A percentile compares a stretch with the other conserved stretches of the same genome.
phyloP scores from a whole-genome alignment of 1,140 invertebrate species.

The Lordiphosa mommai region DNA sequence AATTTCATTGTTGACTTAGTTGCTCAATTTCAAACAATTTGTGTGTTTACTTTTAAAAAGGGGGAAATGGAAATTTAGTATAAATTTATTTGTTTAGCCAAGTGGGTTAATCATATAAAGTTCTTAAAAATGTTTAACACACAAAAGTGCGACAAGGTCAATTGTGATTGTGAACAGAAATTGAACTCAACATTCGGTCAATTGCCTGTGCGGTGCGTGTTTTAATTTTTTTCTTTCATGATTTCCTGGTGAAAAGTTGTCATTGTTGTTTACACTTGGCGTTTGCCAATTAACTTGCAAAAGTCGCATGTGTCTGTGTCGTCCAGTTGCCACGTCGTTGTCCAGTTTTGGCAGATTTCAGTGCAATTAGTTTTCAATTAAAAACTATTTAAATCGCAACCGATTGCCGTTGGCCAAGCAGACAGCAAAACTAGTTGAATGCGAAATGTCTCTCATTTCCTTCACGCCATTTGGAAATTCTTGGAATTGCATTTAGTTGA shows the following conservation, averaged over 20 bases:
- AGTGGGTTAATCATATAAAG: background rate
- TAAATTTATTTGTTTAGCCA: background rate
- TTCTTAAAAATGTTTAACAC: background rate
- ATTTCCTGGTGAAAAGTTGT: conserved; percentile 71
- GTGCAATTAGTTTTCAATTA: conserved; percentile 64
- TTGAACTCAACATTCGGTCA: background rate
- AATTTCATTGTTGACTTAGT: conserved; percentile 3
- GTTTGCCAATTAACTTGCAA: conserved; percentile 33
- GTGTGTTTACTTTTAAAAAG: background rate
- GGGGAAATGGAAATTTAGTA: background rate
- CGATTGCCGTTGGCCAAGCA: conserved; percentile 1
- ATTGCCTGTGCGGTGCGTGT: background rate
- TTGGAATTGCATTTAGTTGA: conserved; percentile 7
- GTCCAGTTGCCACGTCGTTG: conserved; percentile 21
- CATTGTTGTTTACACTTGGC: conserved; percentile 26
- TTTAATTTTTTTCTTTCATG: no score
- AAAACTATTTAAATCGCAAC: conserved; percentile 53
- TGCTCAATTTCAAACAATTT: background rate
- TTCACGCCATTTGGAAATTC: conserved; percentile 15
- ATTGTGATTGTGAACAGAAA: background rate
- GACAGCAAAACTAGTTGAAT: conserved; percentile 10
- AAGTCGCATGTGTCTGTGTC: conserved; percentile 16
- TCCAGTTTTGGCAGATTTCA: conserved; percentile 36
- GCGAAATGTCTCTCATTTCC: conserved; percentile 12
- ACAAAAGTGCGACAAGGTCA: background rate